Evolutionary conservation across 2,113 vertebrate genomes (phyloP).

Genomic region (Acrocephalus kingi): DNA sequence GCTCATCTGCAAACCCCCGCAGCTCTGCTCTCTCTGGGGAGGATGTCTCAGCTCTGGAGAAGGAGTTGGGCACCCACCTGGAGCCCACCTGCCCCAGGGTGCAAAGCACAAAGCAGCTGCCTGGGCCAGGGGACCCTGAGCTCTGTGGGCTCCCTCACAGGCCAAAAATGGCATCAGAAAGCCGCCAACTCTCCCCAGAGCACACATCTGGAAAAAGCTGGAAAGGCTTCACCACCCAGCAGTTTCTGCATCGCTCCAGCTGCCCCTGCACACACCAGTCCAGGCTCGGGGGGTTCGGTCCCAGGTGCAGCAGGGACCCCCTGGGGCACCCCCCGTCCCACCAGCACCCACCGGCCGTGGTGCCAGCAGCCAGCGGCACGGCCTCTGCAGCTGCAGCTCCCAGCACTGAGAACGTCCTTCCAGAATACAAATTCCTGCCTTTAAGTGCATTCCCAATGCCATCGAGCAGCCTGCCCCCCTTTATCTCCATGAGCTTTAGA

Average conservation of each 20-base stretch:
- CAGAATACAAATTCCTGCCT: conserved; percentile 53
- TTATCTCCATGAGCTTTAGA: neutral
- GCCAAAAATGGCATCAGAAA: neutral
- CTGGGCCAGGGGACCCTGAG: neutral
- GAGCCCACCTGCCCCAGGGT: neutral
- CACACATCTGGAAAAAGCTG: neutral
- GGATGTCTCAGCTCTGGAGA: neutral
- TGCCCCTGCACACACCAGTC: fast-evolving
- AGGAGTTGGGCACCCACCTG: neutral
- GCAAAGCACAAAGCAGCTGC: neutral
- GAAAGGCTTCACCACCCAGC: fast-evolving
- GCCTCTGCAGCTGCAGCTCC: conserved; percentile 10
- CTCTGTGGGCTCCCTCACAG: neutral
- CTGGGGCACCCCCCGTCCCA: neutral
- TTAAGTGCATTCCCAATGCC: conserved; percentile 15
- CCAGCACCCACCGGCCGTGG: neutral
- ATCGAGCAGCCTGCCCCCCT: neutral
- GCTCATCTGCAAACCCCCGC: neutral
- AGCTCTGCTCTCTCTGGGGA: fast-evolving
- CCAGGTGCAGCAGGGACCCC: neutral
- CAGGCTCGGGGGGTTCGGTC: fast-evolving
- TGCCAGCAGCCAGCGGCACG: neutral
- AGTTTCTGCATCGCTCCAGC: fast-evolving
- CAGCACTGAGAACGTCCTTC: neutral
- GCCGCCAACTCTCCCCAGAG: neutral